Conservation (phyloP, 2,797 vertebrate species). For the Sebastes melanostomus region DNA sequence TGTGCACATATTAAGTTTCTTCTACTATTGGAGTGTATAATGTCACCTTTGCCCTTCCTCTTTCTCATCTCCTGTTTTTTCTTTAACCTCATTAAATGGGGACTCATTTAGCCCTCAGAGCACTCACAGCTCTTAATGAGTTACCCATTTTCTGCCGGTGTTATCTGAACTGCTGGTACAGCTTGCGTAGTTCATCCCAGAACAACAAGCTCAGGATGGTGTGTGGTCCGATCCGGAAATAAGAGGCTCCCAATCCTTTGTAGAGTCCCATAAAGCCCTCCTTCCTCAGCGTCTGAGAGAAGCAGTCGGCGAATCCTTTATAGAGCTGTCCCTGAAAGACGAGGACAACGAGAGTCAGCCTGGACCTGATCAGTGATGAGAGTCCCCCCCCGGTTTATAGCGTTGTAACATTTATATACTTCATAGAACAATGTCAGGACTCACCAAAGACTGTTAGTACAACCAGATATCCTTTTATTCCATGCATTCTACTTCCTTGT, state of each 20-base stretch:
- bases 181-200: slow-evolving; percentile 83
- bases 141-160: slow-evolving; percentile 36
- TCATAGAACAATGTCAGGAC: not conserved
- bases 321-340: slow-evolving; percentile 79
- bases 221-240: slow-evolving; percentile 86
- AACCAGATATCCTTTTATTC: too few relatives aligned
- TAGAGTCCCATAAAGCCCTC: slow-evolving; percentile 83
- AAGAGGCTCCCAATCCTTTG: slow-evolving; percentile 86
- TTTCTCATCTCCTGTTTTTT: slow-evolving; percentile 12
- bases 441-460: too few relatives aligned
- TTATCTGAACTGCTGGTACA: slow-evolving; percentile 70
- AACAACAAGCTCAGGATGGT: slow-evolving; percentile 85
- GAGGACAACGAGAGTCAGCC: slow-evolving; percentile 10
- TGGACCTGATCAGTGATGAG: not conserved
- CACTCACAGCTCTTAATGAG: slow-evolving; percentile 47
- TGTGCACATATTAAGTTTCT: not conserved
- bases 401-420: not conserved
- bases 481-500: too few relatives aligned
- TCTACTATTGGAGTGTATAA: slow-evolving; percentile 37
- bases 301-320: slow-evolving; percentile 80
- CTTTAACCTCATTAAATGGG: slow-evolving; percentile 35
- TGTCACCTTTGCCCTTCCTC: slow-evolving; percentile 16
- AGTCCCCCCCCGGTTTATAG: not conserved
- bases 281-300: slow-evolving; percentile 79
- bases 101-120: slow-evolving; percentile 25